phyloP scores from a whole-genome alignment of 2,113 vertebrate species.

The Gallinago undulata region DNA sequence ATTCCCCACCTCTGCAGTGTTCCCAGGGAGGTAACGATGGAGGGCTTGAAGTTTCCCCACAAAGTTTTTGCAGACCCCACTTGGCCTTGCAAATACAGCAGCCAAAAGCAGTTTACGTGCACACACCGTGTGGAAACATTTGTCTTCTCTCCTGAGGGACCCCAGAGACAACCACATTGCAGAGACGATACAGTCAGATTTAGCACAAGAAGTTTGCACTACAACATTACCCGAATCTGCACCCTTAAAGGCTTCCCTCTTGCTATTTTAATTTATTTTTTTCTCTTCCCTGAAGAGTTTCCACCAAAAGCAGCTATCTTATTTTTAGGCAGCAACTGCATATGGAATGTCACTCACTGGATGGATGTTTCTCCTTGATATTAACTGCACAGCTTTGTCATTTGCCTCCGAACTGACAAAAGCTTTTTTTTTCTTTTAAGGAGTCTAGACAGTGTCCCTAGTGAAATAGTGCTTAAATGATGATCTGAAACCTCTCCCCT shows the following conservation, averaged over 20 bases:
- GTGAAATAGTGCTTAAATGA: background rate
- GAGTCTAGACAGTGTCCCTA: conserved; percentile 45
- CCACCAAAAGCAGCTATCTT: background rate
- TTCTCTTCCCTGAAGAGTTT: background rate
- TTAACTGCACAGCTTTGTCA: background rate
- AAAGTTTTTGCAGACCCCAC: background rate
- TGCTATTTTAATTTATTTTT: background rate
- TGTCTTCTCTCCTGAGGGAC: background rate
- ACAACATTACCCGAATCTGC: background rate
- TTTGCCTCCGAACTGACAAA: conserved; percentile 39
- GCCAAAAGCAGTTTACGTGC: background rate
- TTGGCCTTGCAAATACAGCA: background rate
- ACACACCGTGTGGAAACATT: background rate
- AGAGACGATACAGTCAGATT: background rate
- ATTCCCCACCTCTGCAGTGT: background rate
- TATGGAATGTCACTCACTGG: background rate
- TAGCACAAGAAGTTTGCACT: background rate
- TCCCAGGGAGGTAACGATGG: rapidly evolving
- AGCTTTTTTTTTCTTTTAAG: background rate
- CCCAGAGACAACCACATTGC: background rate
- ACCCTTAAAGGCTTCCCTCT: background rate
- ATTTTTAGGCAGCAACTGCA: background rate
- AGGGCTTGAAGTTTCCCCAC: background rate
- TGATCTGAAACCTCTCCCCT: background rate
- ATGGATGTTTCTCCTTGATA: background rate